Percentiles rank a stretch among this genome's conserved stretches.
These are phyloP conservation scores for Eulemur mongoz DNA, from an alignment of 2,797 vertebrate species.

Conservation along the genomic window DNA sequence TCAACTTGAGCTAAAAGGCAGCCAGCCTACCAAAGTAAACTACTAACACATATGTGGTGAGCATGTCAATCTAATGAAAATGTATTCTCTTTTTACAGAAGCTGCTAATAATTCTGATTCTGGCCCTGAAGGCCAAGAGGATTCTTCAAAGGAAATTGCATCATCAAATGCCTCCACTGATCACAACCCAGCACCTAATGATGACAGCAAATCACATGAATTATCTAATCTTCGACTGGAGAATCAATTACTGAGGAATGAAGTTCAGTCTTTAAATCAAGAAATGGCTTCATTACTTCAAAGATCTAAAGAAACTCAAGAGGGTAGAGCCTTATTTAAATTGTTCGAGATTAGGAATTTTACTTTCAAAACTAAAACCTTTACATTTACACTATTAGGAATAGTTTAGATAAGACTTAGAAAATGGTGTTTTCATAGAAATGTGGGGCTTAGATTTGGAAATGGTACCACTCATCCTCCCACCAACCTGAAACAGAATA, in stretches of 20 bases:
- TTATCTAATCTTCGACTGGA: constrained; percentile 96
- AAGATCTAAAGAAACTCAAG: constrained; percentile 94
- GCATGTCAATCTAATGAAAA: not conserved
- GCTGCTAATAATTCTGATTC: constrained; percentile 89
- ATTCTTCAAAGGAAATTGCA: constrained; percentile 80
- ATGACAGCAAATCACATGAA: constrained; percentile 88
- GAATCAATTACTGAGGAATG: constrained; percentile 95
- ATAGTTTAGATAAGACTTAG: not conserved
- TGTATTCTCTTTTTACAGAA: constrained; percentile 80
- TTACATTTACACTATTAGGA: not conserved
- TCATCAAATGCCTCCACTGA: constrained; percentile 73
- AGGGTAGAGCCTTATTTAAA: constrained; percentile 85
- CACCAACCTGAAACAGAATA: not conserved
- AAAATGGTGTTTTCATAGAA: not conserved
- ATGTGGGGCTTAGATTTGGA: not conserved
- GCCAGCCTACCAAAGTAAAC: not conserved
- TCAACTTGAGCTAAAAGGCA: not conserved
- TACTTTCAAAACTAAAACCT: not conserved
- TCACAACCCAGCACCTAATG: constrained; percentile 72
- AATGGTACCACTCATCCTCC: not conserved
- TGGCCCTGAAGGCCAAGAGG: constrained; percentile 84
- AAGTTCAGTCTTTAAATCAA: constrained; percentile 97
- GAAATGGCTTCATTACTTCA: constrained; percentile 97
- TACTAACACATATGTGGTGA: not conserved
- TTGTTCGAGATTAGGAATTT: not conserved